These are phyloP conservation scores for Ceratosolen fusciceps DNA, from an alignment of 1,140 invertebrate genomes.

Conservation along the genomic window DNA sequence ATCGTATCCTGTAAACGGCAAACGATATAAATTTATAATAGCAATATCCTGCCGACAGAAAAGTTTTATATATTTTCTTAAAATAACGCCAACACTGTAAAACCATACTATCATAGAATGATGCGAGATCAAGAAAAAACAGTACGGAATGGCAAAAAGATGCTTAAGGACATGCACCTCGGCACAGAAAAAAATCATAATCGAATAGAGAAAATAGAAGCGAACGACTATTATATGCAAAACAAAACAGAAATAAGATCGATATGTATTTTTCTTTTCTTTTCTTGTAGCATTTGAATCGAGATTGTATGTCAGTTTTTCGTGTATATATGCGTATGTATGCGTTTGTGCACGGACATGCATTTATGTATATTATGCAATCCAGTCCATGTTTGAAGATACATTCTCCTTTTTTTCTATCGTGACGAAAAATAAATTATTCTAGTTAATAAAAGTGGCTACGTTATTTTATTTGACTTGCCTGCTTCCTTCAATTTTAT, in stretches of 20 bases:
- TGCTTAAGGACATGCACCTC: slow-evolving; percentile 42
- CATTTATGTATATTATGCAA: slow-evolving; percentile 66
- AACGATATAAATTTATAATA: neutral
- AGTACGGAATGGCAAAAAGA: slow-evolving; percentile 33
- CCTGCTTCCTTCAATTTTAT: neutral
- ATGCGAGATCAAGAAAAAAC: slow-evolving; percentile 32
- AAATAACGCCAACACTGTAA: slow-evolving; percentile 7
- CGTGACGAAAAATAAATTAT: slow-evolving; percentile 74
- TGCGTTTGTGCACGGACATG: slow-evolving; percentile 43
- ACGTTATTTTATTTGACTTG: slow-evolving; percentile 37
- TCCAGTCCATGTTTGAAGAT: slow-evolving; percentile 71
- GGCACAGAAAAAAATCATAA: slow-evolving; percentile 46
- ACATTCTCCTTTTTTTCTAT: slow-evolving; percentile 75
- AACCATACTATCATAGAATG: slow-evolving; percentile 18
- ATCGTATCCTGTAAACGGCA: neutral
- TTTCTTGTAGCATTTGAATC: slow-evolving; percentile 71
- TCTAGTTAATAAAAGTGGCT: slow-evolving; percentile 72
- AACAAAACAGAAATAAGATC: slow-evolving; percentile 61
- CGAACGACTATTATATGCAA: slow-evolving; percentile 58
- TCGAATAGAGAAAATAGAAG: slow-evolving; percentile 49
- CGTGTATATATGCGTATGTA: slow-evolving; percentile 44
- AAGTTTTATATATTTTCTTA: slow-evolving; percentile 27
- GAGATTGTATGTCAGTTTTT: slow-evolving; percentile 70
- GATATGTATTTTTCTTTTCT: slow-evolving; percentile 67
- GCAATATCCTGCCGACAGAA: slow-evolving; percentile 5